Evolutionary conservation across 2,888 invertebrate genomes (phyloP), one percentile per base, ranked within the genome.

Genomic region (Parasteatoda lunata): DNA sequence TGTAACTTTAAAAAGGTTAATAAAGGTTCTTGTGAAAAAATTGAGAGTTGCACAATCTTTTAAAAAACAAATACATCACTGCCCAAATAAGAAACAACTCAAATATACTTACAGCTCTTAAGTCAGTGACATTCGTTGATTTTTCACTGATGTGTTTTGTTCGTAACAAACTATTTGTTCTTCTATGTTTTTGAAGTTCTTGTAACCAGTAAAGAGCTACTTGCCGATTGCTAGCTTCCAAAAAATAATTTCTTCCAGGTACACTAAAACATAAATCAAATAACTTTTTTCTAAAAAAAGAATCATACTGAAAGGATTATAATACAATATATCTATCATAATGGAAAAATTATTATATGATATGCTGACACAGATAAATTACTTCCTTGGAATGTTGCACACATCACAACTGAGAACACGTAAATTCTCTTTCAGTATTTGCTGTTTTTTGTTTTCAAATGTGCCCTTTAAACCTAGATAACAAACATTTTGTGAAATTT

Each of bases 161-260:
- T 51, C 90, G 88, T 15, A 90, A 89, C 54, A 90, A 87, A 87
- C 91, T 91, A 88, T 90, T 92, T 59, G 91, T 90, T 89, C 92
- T 89, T 70, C 93, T 89, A 75, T 91, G 91, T 59, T 89, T 91
- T 89, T 93, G 93, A 47, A 93, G 90, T 76, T 92, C 91, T 89
- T 92, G 92, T 59, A 93, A 90, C 93, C 93, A 93, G 88, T 91
- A 91, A 88, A 92, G 90, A 90, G 92, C 91, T 7, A 91, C 91
- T 66, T 91, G 90, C 69, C 91, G 84, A 84, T 91, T 91, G 2
- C 90, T 90, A 4, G 92, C 92, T 90, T 92, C 92, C 69, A 93
- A 89, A 49, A 90, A 89, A 84, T 91, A 90, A 65, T 91, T 91
- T 82, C 91, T 91, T 9, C 90, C 91, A 54, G 90, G 91, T 59